phyloP scores from a whole-genome alignment of 2,888 invertebrate species.

The Aricia artaxerxes region DNA sequence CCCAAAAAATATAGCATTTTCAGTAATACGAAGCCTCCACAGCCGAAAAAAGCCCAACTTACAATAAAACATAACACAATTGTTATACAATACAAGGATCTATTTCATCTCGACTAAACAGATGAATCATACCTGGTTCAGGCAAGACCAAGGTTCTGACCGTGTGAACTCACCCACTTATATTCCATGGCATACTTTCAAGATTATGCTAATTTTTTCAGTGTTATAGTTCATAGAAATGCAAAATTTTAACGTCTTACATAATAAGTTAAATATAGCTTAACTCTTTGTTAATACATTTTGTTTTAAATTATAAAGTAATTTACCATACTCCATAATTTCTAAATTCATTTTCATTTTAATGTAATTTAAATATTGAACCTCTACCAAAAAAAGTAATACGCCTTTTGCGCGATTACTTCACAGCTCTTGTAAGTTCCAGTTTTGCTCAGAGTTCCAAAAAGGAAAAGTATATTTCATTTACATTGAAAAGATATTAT shows the following conservation, averaged over 20 bases:
- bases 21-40: no score
- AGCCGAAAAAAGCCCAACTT: background rate
- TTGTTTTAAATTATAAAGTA: background rate
- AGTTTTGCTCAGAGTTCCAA: no score
- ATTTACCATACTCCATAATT: background rate
- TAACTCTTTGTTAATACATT: no score
- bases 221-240: background rate
- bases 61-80: background rate
- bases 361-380: no score
- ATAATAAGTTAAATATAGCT: background rate
- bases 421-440: no score
- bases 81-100: background rate
- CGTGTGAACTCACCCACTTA: constrained; percentile 59
- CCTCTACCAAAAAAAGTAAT: no score
- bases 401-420: no score
- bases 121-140: constrained; percentile 33
- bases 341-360: no score
- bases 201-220: constrained; percentile 52
- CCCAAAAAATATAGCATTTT: no score
- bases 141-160: constrained; percentile 45
- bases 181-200: constrained; percentile 60
- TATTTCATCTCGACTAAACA: constrained; percentile 4
- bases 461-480: no score
- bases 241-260: background rate
- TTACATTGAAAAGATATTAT: no score